Percentiles rank a stretch among this genome's conserved stretches.
Evolutionary conservation across 2,797 vertebrate species (phyloP).

Genomic region (Pteropus rufus): DNA sequence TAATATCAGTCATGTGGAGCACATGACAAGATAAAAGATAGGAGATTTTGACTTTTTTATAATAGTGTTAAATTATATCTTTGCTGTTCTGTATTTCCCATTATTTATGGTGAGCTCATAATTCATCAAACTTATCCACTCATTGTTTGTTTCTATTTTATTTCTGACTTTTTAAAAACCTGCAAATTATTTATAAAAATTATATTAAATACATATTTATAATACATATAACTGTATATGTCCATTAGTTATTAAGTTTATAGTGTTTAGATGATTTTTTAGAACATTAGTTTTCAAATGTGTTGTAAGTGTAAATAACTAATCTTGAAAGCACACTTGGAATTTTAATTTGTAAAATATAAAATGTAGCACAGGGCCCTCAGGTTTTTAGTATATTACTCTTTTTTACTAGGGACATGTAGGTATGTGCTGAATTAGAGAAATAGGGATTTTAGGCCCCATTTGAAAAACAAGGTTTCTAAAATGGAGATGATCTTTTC

Average conservation of each 20-base stretch:
- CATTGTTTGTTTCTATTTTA: not conserved
- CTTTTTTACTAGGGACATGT: not conserved
- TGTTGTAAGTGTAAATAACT: not conserved
- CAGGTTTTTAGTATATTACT: not conserved
- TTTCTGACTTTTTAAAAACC: not conserved
- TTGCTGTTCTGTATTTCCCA: not conserved
- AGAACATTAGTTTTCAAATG: not conserved
- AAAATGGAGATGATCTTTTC: not conserved
- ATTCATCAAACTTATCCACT: not conserved
- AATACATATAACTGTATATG: not conserved
- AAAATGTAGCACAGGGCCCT: not conserved
- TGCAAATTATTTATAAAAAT: not conserved
- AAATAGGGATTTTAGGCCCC: not conserved
- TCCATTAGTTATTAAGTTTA: not conserved
- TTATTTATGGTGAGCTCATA: not conserved
- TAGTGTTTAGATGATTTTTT: not conserved
- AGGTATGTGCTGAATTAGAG: not conserved
- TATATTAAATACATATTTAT: not conserved
- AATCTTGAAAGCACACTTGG: not conserved
- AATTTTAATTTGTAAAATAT: constrained; percentile 8
- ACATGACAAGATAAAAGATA: not conserved
- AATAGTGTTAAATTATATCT: not conserved
- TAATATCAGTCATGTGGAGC: not conserved
- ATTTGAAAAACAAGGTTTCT: not conserved
- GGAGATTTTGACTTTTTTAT: not conserved